Evolutionary conservation across 2,113 vertebrate species (phyloP).

Genomic region (Etheostoma cragini): DNA sequence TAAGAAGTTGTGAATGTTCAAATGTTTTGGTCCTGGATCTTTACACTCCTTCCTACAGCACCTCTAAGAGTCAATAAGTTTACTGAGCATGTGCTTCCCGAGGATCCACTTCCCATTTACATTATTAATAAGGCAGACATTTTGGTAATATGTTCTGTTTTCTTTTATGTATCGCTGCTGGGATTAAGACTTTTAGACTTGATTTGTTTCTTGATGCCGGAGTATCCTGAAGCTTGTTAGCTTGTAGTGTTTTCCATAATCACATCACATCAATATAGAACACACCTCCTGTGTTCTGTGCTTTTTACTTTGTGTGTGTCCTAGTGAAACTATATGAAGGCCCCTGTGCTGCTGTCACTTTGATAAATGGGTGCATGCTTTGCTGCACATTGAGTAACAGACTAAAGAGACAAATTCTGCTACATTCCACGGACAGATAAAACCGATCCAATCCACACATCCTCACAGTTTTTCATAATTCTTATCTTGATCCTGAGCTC

Average conservation of each 20-base stretch:
- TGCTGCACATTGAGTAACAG: constrained; percentile 54
- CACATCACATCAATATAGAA: constrained; percentile 2
- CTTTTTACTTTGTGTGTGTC: constrained; percentile 30
- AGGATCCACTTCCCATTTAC: not conserved
- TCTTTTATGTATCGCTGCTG: not conserved
- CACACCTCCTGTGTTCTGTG: not conserved
- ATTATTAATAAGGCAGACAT: not conserved
- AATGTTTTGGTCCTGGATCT: too few relatives aligned
- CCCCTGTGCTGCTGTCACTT: constrained; percentile 52
- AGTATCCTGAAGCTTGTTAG: not conserved
- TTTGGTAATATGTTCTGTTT: not conserved
- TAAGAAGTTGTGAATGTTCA: too few relatives aligned
- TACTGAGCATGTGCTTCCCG: too few relatives aligned
- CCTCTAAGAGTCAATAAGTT: too few relatives aligned
- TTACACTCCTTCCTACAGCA: too few relatives aligned
- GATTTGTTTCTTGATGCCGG: not conserved
- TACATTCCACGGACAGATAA: constrained; percentile 32
- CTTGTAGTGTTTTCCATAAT: not conserved
- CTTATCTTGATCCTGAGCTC: constrained; percentile 51
- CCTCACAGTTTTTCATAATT: constrained; percentile 22
- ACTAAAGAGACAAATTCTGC: constrained; percentile 34
- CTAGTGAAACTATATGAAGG: constrained; percentile 30
- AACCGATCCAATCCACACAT: constrained; percentile 10
- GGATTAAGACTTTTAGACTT: not conserved
- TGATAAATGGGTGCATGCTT: constrained; percentile 54